A percentile compares a stretch with the other conserved stretches of the same genome.
These are phyloP conservation scores for Saguinus imperator DNA, from an alignment of 2,113 vertebrate genomes.

Conservation along the genomic window DNA sequence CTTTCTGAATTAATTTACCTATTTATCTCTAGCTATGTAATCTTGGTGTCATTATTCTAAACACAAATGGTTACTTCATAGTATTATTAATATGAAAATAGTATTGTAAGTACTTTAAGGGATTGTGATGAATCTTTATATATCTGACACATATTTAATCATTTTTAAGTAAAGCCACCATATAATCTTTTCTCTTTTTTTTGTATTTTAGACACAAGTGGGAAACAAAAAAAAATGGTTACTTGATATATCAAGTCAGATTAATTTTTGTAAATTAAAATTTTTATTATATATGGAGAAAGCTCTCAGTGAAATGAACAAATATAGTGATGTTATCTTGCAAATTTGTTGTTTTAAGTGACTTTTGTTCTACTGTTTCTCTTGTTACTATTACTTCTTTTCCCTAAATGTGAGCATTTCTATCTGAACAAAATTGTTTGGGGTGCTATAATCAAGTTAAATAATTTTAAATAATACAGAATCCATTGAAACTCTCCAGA, in stretches of 20 bases:
- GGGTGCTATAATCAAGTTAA: slow-evolving; percentile 8
- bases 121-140: not conserved
- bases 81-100: not conserved
- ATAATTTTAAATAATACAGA: not conserved
- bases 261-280: not conserved
- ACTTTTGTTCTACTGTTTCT: not conserved
- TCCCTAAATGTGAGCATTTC: not conserved
- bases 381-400: not conserved
- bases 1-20: not conserved
- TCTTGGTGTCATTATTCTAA: not conserved
- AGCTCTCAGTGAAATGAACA: not conserved
- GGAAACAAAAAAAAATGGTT: not conserved
- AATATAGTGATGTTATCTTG: not conserved
- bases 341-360: not conserved
- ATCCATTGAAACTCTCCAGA: not conserved
- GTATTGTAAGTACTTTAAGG: not conserved
- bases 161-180: not conserved
- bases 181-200: not conserved
- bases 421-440: not conserved
- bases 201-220: not conserved
- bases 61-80: not conserved
- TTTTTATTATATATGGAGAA: not conserved
- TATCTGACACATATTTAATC: not conserved
- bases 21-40: not conserved
- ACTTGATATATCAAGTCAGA: not conserved